A percentile compares a stretch with the other conserved stretches of the same genome.
These are phyloP conservation scores for Manis pentadactyla DNA, from an alignment of 2,797 vertebrate genomes.

Conservation along the genomic window DNA sequence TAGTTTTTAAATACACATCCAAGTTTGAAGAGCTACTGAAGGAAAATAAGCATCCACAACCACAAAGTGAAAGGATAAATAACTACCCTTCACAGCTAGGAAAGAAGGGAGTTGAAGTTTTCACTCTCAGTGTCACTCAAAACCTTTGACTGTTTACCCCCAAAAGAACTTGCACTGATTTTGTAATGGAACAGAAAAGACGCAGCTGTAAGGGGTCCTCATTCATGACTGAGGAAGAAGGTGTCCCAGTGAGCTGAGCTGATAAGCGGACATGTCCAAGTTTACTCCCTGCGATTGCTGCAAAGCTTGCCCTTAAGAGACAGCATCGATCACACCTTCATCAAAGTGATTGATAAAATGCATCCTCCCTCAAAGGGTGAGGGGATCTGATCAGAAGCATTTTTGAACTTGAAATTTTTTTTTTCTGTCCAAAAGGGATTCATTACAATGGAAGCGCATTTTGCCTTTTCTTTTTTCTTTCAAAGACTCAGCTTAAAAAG, in stretches of 20 bases:
- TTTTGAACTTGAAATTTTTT: conserved; percentile 81
- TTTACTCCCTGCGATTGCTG: conserved; percentile 89
- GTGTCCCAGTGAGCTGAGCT: conserved; percentile 88
- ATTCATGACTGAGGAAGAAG: conserved; percentile 90
- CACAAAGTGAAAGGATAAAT: not conserved
- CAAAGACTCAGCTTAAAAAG: conserved; percentile 48
- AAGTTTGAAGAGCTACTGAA: not conserved
- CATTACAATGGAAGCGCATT: conserved; percentile 67
- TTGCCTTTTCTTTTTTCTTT: conserved; percentile 66
- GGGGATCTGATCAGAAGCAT: conserved; percentile 79
- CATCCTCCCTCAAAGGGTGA: conserved; percentile 80
- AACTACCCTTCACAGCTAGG: not conserved
- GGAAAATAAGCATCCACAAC: not conserved
- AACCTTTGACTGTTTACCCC: not conserved
- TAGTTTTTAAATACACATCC: not conserved
- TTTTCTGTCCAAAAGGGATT: conserved; percentile 73
- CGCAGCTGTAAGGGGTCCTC: conserved; percentile 91
- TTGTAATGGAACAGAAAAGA: conserved; percentile 62
- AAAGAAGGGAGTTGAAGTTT: not conserved
- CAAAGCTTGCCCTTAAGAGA: conserved; percentile 81
- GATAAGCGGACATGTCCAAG: conserved; percentile 88
- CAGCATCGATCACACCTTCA: conserved; percentile 72
- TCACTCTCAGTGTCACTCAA: not conserved
- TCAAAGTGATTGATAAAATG: conserved; percentile 79
- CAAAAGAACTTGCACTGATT: not conserved